phyloP scores from a whole-genome alignment of 2,888 invertebrate genomes.

The Caenorhabditis sp. region DNA sequence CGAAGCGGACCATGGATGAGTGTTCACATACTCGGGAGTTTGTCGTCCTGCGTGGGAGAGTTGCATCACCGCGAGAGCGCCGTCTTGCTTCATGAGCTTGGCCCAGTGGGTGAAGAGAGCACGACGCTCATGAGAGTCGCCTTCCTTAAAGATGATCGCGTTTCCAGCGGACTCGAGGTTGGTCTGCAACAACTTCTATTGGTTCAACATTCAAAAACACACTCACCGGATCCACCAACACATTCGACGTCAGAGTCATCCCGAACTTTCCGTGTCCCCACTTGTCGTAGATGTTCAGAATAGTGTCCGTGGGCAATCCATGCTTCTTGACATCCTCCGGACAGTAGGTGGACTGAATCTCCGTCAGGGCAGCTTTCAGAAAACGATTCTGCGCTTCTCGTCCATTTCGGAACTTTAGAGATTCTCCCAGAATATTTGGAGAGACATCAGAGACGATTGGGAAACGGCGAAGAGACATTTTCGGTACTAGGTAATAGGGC shows the following conservation, averaged over 20 bases:
- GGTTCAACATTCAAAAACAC: background rate
- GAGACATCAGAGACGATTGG: background rate
- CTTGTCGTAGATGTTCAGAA: slow-evolving; percentile 74
- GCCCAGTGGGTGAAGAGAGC: slow-evolving; percentile 58
- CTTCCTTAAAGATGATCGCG: slow-evolving; percentile 71
- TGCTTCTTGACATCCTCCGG: slow-evolving; percentile 53
- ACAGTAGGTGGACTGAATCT: slow-evolving; percentile 57
- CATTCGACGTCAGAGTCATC: slow-evolving; percentile 70
- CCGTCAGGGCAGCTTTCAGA: slow-evolving; percentile 72
- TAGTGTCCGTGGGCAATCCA: slow-evolving; percentile 70
- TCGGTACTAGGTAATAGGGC: background rate
- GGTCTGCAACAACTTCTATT: too few species aligned
- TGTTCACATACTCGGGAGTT: slow-evolving; percentile 70
- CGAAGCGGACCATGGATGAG: slow-evolving; percentile 73
- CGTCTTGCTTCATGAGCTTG: slow-evolving; percentile 63
- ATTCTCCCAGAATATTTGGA: slow-evolving; percentile 60
- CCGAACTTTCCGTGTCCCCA: slow-evolving; percentile 77
- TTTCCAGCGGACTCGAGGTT: slow-evolving; percentile 76
- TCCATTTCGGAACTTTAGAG: slow-evolving; percentile 55
- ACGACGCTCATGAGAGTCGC: slow-evolving; percentile 59
- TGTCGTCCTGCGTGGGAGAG: slow-evolving; percentile 75
- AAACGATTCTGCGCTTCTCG: slow-evolving; percentile 63
- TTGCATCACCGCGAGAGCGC: slow-evolving; percentile 72
- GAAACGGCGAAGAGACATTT: slow-evolving; percentile 17
- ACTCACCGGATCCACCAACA: slow-evolving; percentile 64